Conservation (phyloP, 1,140 invertebrate species). For the Zaprionus taronus region DNA sequence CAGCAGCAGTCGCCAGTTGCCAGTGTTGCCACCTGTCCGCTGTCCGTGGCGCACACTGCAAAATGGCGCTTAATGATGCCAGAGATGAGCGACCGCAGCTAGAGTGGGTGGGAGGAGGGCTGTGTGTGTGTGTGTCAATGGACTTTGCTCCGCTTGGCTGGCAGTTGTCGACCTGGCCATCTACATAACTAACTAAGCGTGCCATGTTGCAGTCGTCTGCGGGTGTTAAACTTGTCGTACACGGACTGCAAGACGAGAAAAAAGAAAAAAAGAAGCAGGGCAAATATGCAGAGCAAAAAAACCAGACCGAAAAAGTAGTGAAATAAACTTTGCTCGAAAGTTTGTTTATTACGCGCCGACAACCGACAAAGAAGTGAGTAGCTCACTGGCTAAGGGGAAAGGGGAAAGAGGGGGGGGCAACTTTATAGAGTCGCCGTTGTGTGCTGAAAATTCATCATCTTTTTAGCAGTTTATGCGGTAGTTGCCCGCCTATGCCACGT, state of each 20-base stretch:
- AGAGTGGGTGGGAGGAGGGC: neutral
- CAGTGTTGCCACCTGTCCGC: conserved; percentile 14
- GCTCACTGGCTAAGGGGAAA: conserved; percentile 26
- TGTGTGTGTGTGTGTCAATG: conserved; percentile 39
- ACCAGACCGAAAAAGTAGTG: conserved; percentile 47
- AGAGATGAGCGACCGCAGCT: conserved; percentile 74
- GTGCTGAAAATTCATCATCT: conserved; percentile 80
- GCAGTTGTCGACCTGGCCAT: conserved; percentile 58
- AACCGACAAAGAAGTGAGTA: conserved; percentile 60
- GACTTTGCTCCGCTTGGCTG: conserved; percentile 46
- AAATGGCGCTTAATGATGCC: conserved; percentile 79
- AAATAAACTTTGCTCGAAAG: conserved; percentile 79
- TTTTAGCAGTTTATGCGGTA: conserved; percentile 76
- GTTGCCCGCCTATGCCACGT: conserved; percentile 61
- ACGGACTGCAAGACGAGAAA: conserved; percentile 36
- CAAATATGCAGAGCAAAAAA: conserved; percentile 17
- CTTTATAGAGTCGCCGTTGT: conserved; percentile 61
- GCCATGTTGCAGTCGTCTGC: conserved; percentile 70
- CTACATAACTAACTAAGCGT: conserved; percentile 84
- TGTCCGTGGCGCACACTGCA: conserved; percentile 35
- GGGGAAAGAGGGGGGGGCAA: conserved; percentile 31
- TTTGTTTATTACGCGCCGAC: conserved; percentile 82
- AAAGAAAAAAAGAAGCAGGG: conserved; percentile 9
- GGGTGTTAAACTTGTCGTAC: conserved; percentile 76
- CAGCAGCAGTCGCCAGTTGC: conserved; percentile 24